Evolutionary conservation across 2,888 invertebrate species (phyloP).

Genomic region (Cryptus armator): DNA sequence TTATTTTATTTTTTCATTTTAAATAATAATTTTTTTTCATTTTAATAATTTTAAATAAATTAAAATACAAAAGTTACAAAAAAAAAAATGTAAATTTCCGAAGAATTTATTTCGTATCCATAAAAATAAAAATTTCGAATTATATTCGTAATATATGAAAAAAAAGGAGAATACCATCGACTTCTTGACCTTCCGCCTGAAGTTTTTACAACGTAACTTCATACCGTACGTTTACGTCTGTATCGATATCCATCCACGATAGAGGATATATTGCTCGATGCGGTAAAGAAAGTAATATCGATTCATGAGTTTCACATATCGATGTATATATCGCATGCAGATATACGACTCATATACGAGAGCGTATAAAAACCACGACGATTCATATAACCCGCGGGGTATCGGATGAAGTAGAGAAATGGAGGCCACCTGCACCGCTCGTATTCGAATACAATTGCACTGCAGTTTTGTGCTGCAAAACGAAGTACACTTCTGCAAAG

Average conservation of each 20-base stretch:
- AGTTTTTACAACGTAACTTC: background rate
- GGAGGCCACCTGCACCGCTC: constrained; percentile 47
- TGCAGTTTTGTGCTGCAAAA: constrained; percentile 24
- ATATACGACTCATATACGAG: constrained; percentile 24
- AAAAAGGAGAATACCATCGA: background rate
- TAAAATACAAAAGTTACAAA: too few species aligned
- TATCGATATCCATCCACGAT: background rate
- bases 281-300: constrained; percentile 49
- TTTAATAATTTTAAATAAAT: too few species aligned
- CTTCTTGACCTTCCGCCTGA: background rate
- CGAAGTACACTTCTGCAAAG: constrained; percentile 40
- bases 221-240: background rate
- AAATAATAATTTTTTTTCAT: too few species aligned
- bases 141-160: background rate
- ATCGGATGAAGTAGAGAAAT: constrained; percentile 35
- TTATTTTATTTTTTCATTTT: too few species aligned
- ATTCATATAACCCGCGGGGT: constrained; percentile 36
- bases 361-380: constrained; percentile 56
- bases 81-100: too few species aligned
- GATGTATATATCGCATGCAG: constrained; percentile 8
- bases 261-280: constrained; percentile 1
- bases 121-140: background rate
- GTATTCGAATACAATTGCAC: constrained; percentile 43
- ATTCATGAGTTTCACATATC: constrained; percentile 27
- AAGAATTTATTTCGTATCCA: background rate